A percentile compares a stretch with the other conserved stretches of the same genome.
phyloP scores from a whole-genome alignment of 2,888 invertebrate species.

The Tipula unca region DNA sequence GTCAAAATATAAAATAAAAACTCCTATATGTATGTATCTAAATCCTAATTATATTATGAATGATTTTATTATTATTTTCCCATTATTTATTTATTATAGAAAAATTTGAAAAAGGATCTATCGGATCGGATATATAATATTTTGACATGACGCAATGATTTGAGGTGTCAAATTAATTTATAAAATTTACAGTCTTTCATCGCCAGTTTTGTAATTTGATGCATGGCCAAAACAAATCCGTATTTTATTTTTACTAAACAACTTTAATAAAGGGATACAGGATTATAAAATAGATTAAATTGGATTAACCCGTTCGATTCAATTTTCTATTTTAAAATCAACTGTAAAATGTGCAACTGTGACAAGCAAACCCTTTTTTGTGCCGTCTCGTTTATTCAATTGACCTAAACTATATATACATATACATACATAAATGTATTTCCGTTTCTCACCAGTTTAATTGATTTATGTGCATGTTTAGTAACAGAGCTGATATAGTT shows the following conservation, averaged over 20 bases:
- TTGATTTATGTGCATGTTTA: neutral
- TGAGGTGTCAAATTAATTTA: neutral
- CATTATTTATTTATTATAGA: neutral
- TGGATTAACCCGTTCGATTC: neutral
- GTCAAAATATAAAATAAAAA: neutral
- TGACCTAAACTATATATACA: neutral
- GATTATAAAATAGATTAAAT: neutral
- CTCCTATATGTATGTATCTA: neutral
- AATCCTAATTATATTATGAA: neutral
- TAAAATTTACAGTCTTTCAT: neutral
- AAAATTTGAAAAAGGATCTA: neutral
- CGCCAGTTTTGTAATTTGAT: neutral
- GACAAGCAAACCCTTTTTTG: neutral
- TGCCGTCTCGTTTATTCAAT: neutral
- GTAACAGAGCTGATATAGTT: neutral
- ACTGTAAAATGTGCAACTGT: constrained; percentile 3
- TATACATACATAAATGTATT: too few relatives aligned
- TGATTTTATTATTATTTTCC: neutral
- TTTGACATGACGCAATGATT: constrained; percentile 3
- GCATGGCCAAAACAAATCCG: neutral
- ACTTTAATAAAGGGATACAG: neutral
- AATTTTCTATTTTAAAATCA: neutral
- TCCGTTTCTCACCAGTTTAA: neutral
- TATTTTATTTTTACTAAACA: neutral
- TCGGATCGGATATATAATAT: neutral